Evolutionary conservation across 2,113 vertebrate species (phyloP).

Genomic region (Tor tambroides): DNA sequence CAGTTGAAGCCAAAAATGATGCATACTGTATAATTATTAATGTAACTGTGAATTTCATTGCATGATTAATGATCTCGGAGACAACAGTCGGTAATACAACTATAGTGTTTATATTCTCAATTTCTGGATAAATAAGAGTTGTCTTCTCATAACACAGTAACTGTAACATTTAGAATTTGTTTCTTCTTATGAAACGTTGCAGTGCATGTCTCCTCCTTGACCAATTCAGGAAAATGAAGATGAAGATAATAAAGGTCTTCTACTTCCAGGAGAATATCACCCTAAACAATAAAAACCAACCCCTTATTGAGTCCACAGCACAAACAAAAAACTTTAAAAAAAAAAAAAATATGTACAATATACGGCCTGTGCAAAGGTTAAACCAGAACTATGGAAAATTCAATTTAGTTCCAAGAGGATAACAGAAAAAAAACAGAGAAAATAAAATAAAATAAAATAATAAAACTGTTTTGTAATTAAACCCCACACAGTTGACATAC

Average conservation of each 20-base stretch:
- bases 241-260: constrained; percentile 81
- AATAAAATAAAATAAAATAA: not conserved
- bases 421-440: not conserved
- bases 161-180: constrained; percentile 72
- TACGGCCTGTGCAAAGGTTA: not conserved
- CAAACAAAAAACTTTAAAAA: not conserved
- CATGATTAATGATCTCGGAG: not conserved
- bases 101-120: not conserved
- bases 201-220: constrained; percentile 77
- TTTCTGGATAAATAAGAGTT: not conserved
- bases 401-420: too few relatives aligned
- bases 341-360: not conserved
- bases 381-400: not conserved
- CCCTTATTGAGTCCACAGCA: constrained; percentile 8
- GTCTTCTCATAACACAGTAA: constrained; percentile 66
- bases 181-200: constrained; percentile 81
- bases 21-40: not conserved
- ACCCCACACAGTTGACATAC: constrained; percentile 12
- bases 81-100: not conserved
- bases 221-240: constrained; percentile 76
- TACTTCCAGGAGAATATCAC: constrained; percentile 83
- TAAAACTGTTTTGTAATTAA: not conserved
- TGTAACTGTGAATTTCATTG: not conserved
- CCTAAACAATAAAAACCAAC: constrained; percentile 69
- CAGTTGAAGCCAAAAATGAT: not conserved